These are phyloP conservation scores for Psephotus haematonotus DNA, from an alignment of 2,113 vertebrate genomes.

Conservation along the genomic window DNA sequence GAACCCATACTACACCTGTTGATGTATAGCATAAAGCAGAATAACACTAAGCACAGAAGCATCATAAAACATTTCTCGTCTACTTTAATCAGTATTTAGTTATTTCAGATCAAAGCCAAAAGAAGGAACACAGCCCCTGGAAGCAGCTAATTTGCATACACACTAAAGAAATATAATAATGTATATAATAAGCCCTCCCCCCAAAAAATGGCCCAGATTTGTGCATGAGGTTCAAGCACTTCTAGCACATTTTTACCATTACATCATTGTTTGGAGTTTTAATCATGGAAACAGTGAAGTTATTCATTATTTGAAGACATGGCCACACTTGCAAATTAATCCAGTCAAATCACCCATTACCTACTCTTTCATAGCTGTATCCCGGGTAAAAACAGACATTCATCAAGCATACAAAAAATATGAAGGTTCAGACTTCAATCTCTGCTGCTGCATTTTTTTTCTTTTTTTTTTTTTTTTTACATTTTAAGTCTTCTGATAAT, in stretches of 20 bases:
- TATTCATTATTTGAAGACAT: neutral
- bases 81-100: neutral
- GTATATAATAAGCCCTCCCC: neutral
- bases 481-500: neutral
- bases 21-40: neutral
- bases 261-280: neutral
- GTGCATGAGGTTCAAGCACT: neutral
- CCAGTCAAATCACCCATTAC: neutral
- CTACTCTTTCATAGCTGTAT: neutral
- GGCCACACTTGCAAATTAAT: neutral
- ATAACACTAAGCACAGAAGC: neutral
- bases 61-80: neutral
- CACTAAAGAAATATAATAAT: neutral
- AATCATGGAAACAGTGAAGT: neutral
- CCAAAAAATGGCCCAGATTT: neutral
- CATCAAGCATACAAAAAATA: neutral
- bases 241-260: neutral
- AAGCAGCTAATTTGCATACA: neutral
- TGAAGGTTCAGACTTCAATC: neutral
- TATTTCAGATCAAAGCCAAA: conserved; percentile 11
- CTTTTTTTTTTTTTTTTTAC: neutral
- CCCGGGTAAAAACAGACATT: neutral
- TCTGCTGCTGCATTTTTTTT: neutral
- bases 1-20: neutral
- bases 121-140: neutral